Conservation (phyloP, 2,797 vertebrate species). For the Molothrus ater region DNA sequence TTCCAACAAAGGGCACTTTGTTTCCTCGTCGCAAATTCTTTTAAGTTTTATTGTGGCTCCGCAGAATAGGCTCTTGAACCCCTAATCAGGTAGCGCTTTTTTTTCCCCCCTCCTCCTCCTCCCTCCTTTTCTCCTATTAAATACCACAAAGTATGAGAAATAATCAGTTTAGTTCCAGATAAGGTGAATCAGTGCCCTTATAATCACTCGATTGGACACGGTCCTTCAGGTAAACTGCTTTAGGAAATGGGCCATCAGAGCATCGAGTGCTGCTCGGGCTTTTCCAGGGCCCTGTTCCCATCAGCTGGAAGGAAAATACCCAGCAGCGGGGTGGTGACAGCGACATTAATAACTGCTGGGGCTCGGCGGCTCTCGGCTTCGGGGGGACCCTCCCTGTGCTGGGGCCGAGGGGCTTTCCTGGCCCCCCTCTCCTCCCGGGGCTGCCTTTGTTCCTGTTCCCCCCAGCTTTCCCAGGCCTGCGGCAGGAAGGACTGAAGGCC, state of each 20-base stretch:
- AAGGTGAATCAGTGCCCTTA: constrained; percentile 67
- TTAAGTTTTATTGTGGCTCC: constrained; percentile 54
- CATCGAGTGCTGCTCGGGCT: constrained; percentile 1
- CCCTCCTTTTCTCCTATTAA: constrained; percentile 53
- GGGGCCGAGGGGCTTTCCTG: background rate
- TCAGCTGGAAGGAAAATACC: constrained; percentile 1
- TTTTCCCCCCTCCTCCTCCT: background rate
- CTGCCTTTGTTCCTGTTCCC: background rate
- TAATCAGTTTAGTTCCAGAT: constrained; percentile 77
- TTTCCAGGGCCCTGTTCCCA: background rate
- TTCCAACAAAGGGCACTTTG: constrained; percentile 55
- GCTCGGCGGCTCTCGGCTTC: background rate
- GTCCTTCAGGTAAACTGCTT: constrained; percentile 72
- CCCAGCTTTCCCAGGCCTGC: background rate
- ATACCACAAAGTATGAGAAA: constrained; percentile 60
- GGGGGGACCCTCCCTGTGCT: background rate
- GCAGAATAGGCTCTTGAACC: constrained; percentile 56
- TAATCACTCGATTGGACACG: constrained; percentile 72
- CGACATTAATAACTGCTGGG: background rate
- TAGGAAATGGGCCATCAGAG: constrained; percentile 65
- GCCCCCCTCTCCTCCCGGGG: background rate
- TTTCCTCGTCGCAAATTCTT: constrained; percentile 59
- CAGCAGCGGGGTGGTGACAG: constrained; percentile 3
- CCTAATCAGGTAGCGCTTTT: constrained; percentile 59
- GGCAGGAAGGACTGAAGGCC: background rate